Evolutionary conservation across 1,140 invertebrate species (phyloP).

Genomic region (Notospermus geniculatus): DNA sequence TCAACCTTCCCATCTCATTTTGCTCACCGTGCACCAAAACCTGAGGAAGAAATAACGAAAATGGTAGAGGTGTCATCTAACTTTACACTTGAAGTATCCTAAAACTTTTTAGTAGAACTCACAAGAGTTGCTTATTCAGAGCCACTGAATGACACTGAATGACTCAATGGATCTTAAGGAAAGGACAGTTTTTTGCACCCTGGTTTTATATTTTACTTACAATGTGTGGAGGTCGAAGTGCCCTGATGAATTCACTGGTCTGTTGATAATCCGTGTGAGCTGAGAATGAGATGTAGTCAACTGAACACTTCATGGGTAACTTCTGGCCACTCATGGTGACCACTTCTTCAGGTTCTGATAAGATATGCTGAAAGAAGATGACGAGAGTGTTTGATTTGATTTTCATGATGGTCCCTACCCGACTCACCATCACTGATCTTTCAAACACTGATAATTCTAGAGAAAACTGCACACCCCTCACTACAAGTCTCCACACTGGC

Average conservation of each 20-base stretch:
- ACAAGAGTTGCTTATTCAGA: no score
- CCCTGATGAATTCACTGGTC: slow-evolving; percentile 94
- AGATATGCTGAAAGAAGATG: slow-evolving; percentile 65
- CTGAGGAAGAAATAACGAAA: no score
- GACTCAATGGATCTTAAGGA: not conserved
- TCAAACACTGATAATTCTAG: no score
- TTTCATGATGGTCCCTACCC: no score
- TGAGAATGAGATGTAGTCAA: slow-evolving; percentile 99
- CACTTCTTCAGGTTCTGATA: slow-evolving; percentile 98
- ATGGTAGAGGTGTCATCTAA: no score
- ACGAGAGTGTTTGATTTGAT: no score
- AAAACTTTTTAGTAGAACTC: no score
- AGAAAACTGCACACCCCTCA: no score
- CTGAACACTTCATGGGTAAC: slow-evolving; percentile 85
- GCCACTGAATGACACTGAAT: no score
- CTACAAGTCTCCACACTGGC: no score
- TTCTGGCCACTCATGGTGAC: slow-evolving; percentile 93
- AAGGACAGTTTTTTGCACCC: not conserved
- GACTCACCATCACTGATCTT: no score
- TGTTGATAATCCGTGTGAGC: slow-evolving; percentile 99
- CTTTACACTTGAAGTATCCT: no score
- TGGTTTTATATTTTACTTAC: slow-evolving; percentile 66
- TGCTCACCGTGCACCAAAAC: slow-evolving; percentile 97
- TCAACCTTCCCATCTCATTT: slow-evolving; percentile 96
- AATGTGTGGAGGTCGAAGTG: slow-evolving; percentile 91